Evolutionary conservation across 1,140 invertebrate species (phyloP), one percentile per base, ranked within the genome.

Genomic region (Galleria mellonella): DNA sequence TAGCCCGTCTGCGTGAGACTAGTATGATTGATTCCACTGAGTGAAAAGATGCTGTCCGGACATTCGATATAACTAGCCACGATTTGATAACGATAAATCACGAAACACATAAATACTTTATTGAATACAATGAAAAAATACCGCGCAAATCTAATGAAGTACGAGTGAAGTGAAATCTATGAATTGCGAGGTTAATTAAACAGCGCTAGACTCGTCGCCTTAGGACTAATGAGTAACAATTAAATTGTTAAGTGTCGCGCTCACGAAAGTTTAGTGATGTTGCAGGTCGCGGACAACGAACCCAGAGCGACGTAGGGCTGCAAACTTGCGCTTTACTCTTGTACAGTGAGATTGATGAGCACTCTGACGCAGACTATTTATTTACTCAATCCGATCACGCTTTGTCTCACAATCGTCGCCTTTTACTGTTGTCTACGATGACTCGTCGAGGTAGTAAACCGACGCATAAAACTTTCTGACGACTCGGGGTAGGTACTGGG

Each of bases 331-430:
- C 68, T 76, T 75, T 72, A 74, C 61, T 69, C 48, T 71, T 59
- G 60, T 62, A 65, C 62, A 66, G 45, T 44, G 68, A 75, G 70
- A 79, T 83, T 77, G 73, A 79, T 76, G 73, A 77, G 67, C 62
- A 64, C 62, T 70, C 55, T 55, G 51, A 73, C 70, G 51, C 55
- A 70, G 65, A 77, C 72, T 73, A 72, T 76, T 78, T 72, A 75
- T 77, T 76, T 75, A 77, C 66, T 69, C 66, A 78, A 77, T 72
- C 70, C 65, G 72, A 83, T 75, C 72, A 72, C 72, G 72, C 62
- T 72, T 75, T 72, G 63, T 72, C 62, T 74, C 62, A 67, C 74
- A 75, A 76, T 72, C 59, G 62, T 70, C 59, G 67, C 61, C 58
- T 66, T 81, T 78, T 66, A 69, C 63, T 62, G 57, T 61, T 52